Conservation (phyloP, 2,113 vertebrate genomes). For the Psittacara wagleri region DNA sequence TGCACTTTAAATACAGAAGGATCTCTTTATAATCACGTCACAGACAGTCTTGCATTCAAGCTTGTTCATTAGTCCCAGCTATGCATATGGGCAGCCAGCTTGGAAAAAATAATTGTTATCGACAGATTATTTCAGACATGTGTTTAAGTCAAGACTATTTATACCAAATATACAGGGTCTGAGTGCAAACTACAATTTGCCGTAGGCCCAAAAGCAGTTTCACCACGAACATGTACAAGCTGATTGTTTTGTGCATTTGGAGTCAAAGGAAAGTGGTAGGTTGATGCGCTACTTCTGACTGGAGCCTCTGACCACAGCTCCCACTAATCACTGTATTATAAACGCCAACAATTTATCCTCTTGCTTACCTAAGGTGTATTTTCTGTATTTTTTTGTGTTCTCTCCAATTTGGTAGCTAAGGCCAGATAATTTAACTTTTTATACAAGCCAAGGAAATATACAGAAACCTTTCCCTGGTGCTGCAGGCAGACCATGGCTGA, state of each 20-base stretch:
- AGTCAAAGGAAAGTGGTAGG: background rate
- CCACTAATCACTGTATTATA: background rate
- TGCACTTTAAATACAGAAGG: conserved; percentile 31
- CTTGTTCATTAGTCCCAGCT: conserved; percentile 13
- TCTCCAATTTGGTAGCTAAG: background rate
- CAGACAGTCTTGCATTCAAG: background rate
- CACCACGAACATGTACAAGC: background rate
- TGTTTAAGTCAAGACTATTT: conserved; percentile 8
- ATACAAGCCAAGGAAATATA: background rate
- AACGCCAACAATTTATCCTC: background rate
- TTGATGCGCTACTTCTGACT: background rate
- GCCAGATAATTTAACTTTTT: background rate
- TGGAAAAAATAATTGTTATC: conserved; percentile 34
- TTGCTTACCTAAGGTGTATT: background rate
- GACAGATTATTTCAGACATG: background rate
- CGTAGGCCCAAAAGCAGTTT: background rate
- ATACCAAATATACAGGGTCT: background rate
- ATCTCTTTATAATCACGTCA: background rate
- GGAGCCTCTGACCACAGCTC: background rate
- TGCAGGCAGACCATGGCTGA: background rate
- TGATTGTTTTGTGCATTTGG: background rate
- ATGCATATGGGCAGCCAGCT: background rate
- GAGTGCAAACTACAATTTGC: background rate
- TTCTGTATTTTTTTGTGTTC: background rate
- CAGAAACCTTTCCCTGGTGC: background rate